phyloP scores from a whole-genome alignment of 2,113 vertebrate genomes.

The Sigmodon hispidus region DNA sequence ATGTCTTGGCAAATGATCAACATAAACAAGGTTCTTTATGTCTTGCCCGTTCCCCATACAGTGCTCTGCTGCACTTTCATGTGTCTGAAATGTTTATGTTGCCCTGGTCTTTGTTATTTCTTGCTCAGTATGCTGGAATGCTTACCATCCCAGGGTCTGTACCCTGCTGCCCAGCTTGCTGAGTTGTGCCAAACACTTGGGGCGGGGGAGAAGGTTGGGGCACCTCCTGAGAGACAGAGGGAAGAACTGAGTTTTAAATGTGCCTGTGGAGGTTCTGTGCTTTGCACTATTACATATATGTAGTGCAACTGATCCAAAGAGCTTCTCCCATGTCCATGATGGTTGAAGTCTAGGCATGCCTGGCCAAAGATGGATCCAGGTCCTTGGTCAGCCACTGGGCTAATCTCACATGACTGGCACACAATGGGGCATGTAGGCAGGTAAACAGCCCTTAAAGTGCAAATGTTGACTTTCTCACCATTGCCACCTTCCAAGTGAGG shows the following conservation, averaged over 20 bases:
- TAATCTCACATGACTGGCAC: background rate
- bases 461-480: background rate
- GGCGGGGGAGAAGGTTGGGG: background rate
- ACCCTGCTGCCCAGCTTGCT: slow-evolving; percentile 41
- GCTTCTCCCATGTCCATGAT: background rate
- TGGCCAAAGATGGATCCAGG: background rate
- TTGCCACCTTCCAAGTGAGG: background rate
- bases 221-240: background rate
- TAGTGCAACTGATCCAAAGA: background rate
- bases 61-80: slow-evolving; percentile 41
- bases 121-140: slow-evolving; percentile 43
- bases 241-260: background rate
- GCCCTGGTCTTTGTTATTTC: slow-evolving; percentile 69
- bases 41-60: slow-evolving; percentile 20
- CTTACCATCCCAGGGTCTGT: slow-evolving; percentile 55
- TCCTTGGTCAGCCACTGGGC: background rate
- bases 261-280: background rate
- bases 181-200: background rate
- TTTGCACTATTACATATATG: background rate
- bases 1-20: slow-evolving; percentile 65
- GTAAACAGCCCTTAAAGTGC: background rate
- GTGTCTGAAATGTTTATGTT: slow-evolving; percentile 62
- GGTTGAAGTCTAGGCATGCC: background rate
- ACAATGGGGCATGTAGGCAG: background rate
- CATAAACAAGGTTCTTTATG: slow-evolving; percentile 34